Evolutionary conservation across 2,888 invertebrate species (phyloP).

Genomic region (Heteromurus nitidus): DNA sequence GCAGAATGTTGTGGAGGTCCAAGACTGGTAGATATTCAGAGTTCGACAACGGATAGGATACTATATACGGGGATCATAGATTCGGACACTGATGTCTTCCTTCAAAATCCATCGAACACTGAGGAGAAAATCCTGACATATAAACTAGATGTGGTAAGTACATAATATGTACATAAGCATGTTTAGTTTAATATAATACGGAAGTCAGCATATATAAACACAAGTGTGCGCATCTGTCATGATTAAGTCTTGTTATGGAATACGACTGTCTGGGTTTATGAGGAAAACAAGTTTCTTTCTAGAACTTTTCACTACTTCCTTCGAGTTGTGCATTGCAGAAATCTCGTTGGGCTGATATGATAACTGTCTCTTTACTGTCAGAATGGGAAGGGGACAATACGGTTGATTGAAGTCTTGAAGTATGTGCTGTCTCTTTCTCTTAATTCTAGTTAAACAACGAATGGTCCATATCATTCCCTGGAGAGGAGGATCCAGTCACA

Average conservation of each 20-base stretch:
- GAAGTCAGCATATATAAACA: no score
- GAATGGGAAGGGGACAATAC: no score
- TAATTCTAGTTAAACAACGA: slow-evolving; percentile 57
- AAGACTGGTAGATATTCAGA: slow-evolving; percentile 66
- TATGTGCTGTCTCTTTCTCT: slow-evolving; percentile 16
- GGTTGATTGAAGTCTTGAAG: no score
- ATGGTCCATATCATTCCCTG: slow-evolving; percentile 70
- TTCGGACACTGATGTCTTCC: slow-evolving; percentile 67
- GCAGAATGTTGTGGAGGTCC: slow-evolving; percentile 70
- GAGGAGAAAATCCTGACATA: slow-evolving; percentile 58
- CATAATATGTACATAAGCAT: neutral
- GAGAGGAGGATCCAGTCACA: slow-evolving; percentile 63
- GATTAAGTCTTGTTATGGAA: no score
- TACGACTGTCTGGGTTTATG: no score
- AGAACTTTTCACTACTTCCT: no score
- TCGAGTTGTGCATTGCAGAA: no score
- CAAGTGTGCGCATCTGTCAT: no score
- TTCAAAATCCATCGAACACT: slow-evolving; percentile 59
- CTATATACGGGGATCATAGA: slow-evolving; percentile 63
- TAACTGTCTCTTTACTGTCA: no score
- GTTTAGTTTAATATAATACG: neutral
- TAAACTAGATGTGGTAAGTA: slow-evolving; percentile 57
- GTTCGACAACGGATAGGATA: slow-evolving; percentile 62
- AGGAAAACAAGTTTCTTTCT: no score
- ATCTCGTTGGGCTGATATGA: no score